These are phyloP conservation scores for Hybognathus amarus DNA, from an alignment of 2,797 vertebrate species.

Conservation along the genomic window DNA sequence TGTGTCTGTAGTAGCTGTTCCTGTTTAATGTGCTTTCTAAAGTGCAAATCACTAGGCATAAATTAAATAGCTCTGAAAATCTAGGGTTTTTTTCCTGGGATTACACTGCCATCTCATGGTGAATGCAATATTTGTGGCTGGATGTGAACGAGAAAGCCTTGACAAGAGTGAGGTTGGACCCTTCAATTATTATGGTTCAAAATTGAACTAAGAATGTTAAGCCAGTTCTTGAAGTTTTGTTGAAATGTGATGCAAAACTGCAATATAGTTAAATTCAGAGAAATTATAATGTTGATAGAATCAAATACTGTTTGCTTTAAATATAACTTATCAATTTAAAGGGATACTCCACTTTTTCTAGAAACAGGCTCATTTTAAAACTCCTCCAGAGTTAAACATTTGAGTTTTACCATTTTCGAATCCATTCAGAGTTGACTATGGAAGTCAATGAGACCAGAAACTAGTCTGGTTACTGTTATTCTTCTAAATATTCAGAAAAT, in stretches of 20 bases:
- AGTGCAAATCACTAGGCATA: background rate
- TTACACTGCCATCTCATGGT: slow-evolving; percentile 76
- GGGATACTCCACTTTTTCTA: no score
- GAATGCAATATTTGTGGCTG: background rate
- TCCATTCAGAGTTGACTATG: no score
- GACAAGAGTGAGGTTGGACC: background rate
- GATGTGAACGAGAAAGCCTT: background rate
- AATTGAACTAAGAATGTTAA: no score
- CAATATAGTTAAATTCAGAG: background rate
- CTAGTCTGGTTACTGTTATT: no score
- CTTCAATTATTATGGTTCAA: background rate
- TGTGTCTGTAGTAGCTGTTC: background rate
- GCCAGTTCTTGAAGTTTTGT: background rate
- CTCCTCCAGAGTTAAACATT: no score
- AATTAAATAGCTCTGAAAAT: background rate
- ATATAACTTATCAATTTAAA: background rate
- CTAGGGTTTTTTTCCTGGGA: slow-evolving; percentile 52
- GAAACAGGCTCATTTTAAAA: no score
- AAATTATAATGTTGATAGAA: background rate
- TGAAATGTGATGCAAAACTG: background rate
- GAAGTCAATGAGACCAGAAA: no score
- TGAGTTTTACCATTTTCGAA: no score
- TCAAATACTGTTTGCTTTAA: background rate
- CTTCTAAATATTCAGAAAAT: no score
- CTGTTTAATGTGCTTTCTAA: slow-evolving; percentile 15